Evolutionary conservation across 2,888 invertebrate genomes (phyloP).

Genomic region (Endotricha flammealis): DNA sequence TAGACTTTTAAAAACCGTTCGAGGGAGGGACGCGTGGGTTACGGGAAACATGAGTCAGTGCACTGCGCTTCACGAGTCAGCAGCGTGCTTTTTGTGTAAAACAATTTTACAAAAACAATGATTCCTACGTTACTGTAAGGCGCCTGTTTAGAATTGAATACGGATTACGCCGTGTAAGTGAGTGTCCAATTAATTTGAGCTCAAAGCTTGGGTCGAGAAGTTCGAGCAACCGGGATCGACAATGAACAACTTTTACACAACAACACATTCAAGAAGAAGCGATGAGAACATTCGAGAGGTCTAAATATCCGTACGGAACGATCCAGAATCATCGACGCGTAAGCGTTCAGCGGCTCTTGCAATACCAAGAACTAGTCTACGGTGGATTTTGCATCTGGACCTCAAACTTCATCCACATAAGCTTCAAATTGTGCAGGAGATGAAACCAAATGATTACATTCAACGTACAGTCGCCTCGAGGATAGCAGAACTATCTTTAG

Average conservation of each 20-base stretch:
- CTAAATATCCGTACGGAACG: not conserved
- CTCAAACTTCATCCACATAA: conserved; percentile 18
- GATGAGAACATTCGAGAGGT: too few relatives aligned
- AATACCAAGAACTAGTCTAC: conserved; percentile 20
- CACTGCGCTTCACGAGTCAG: not conserved
- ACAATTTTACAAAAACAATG: conserved; percentile 13
- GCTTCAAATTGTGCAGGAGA: conserved; percentile 18
- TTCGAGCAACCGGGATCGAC: too few relatives aligned
- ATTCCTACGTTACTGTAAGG: conserved; percentile 14
- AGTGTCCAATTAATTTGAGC: too few relatives aligned
- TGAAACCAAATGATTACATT: conserved; percentile 13
- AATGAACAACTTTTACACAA: too few relatives aligned
- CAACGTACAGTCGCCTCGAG: too few relatives aligned
- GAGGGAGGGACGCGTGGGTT: not conserved
- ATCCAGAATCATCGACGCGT: conserved; percentile 20
- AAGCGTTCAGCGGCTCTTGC: conserved; percentile 21
- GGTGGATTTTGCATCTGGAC: conserved; percentile 21
- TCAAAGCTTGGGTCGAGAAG: too few relatives aligned
- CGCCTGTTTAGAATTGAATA: conserved; percentile 10
- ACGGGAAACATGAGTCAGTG: not conserved
- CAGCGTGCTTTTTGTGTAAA: conserved; percentile 14
- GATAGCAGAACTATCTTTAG: too few relatives aligned
- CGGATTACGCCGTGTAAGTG: too few relatives aligned
- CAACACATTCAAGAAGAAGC: too few relatives aligned
- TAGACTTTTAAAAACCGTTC: not conserved